Evolutionary conservation across 1,140 invertebrate species (phyloP), one percentile per base, ranked within the genome.

Genomic region (Drosophila burlai): DNA sequence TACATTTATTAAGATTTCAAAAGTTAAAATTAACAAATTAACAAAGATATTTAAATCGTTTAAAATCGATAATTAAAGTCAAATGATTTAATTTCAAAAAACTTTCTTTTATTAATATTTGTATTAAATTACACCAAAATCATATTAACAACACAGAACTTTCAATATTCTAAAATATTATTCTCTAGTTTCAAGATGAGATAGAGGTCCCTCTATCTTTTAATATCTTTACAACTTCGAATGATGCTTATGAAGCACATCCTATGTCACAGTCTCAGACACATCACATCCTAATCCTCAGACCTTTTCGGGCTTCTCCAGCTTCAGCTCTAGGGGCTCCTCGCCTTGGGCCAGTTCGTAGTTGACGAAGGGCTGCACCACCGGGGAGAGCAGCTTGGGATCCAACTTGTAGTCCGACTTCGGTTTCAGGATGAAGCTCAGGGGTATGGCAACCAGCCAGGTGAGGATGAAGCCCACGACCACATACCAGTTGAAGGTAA

Each of bases 401-500:
- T 94, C 68, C 21, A 93, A 73, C 18, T 86, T 86, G 69, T 76
- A 78, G 61, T 81, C 65, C 11, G 91, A 34, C 3, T 90, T 83
- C 0, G 83, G 78, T 11, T 77, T 86, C 9, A 93, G 75, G 29
- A 94, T 69, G 42, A 76, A 93, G 72, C 93, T 93, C 1, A 93
- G 76, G 2, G 91, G 59, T 24, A 92, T 42, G 9, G 96, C 96
- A 13, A 96, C 93, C 3, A 94, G 38, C 42, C 96, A 94, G 0
- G 95, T 95, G 3, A 95, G 94, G 3, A 94, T 38, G 43, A 94
- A 94, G 15, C 95, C 96, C 7, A 96, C 89, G 34, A 94, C 93
- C 1, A 94, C 93, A 54, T 95, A 95, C 93, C 94, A 95, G 72
- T 95, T 93, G 73, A 95, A 96, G 0, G 95, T 95, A 49, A 95